Evolutionary conservation across 2,113 vertebrate species (phyloP).

Genomic region (Mormyrus iriodes): DNA sequence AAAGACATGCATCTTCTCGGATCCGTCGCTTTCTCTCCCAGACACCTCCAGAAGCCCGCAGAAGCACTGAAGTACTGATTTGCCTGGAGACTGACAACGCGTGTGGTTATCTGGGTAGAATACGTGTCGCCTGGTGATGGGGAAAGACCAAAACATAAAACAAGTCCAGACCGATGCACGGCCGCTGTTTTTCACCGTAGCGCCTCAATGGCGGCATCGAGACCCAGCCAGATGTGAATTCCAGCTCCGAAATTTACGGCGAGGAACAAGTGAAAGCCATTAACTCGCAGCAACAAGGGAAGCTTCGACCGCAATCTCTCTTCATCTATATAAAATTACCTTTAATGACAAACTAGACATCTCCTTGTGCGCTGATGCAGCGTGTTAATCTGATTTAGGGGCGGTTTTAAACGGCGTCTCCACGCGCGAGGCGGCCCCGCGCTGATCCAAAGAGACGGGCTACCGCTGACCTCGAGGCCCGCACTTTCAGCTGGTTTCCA

Average conservation of each 20-base stretch:
- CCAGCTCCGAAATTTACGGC: not conserved
- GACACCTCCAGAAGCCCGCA: not conserved
- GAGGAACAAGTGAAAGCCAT: not conserved
- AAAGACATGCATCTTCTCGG: not conserved
- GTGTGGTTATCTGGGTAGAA: not conserved
- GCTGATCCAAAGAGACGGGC: not conserved
- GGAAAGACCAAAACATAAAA: slow-evolving; percentile 7
- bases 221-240: not conserved
- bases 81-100: not conserved
- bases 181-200: not conserved
- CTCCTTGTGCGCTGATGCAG: not conserved
- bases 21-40: not conserved
- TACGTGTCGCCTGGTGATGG: not conserved
- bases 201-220: not conserved
- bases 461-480: not conserved
- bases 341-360: not conserved
- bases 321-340: not conserved
- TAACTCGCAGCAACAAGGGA: not conserved
- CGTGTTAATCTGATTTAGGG: not conserved
- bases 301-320: not conserved
- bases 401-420: not conserved
- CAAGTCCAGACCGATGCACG: not conserved
- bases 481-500: slow-evolving; percentile 11
- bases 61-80: not conserved
- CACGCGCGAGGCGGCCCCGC: not conserved